Evolutionary conservation across 2,113 vertebrate genomes (phyloP), one percentile per base, ranked within the genome.

Genomic region (Cebidichthys violaceus): DNA sequence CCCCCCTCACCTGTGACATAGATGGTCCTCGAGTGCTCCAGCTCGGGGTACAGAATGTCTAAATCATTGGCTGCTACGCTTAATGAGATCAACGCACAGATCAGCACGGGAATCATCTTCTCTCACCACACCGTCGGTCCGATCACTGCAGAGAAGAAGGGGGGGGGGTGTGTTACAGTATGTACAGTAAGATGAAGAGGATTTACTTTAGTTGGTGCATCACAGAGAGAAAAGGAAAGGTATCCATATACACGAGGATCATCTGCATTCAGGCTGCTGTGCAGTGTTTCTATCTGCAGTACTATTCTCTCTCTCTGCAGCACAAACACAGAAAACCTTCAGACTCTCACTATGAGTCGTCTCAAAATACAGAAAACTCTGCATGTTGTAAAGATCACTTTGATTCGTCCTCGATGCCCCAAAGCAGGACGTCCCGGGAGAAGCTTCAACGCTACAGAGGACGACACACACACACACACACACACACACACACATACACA

Each of bases 41-140:
- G 90, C 20, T 94, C 89, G 52, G 95, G 96, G 70, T 96, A 96
- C 78, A 95, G 95, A 17, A 86, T 75, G 81, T 96, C 94, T 70
- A 94, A 93, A 87, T 79, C 65, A 0, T 79, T 94, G 75, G 96
- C 95, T 86, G 97, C 97, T 86, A 94, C 93, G 76, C 94, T 96
- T 93, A 95, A 73, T 39, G 96, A 96, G 86, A 98, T 86, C 91
- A 98, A 90, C 93, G 96, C 95, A 88, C 97, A 94, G 83, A 97
- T 93, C 88, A 98, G 95, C 82, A 97, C 92, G 64, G 81, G 95
- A 94, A 94, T 96, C 97, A 99, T 99, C 88, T 93, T 94, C 76
- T 88, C 90, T 95, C 91, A 67, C 43, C 93, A 90, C 89, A 88
- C 90, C 81, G 88, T 85, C 79, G 87, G 94, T 95, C 94, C 90